These are phyloP conservation scores for Chlorocebus sabaeus DNA, from an alignment of 2,113 vertebrate genomes.

Conservation along the genomic window DNA sequence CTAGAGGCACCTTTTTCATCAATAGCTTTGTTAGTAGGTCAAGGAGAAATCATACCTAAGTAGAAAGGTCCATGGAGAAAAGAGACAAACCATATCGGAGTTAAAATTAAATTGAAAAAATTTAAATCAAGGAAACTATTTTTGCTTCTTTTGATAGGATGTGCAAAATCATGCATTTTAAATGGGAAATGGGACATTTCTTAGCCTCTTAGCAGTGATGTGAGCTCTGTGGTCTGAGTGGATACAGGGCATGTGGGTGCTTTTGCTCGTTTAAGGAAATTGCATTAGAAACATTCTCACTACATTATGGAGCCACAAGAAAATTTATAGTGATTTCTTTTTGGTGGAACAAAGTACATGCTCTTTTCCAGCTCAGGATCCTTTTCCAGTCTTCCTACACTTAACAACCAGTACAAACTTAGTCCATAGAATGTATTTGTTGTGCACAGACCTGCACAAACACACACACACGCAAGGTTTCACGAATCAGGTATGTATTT, in stretches of 20 bases:
- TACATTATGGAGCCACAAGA: conserved; percentile 45
- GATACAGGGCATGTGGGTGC: conserved; percentile 5
- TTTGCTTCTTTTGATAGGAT: conserved; percentile 41
- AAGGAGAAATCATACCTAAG: conserved; percentile 54
- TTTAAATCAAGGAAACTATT: conserved; percentile 63
- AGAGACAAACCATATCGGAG: conserved; percentile 20
- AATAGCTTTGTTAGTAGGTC: conserved; percentile 26
- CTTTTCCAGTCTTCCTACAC: background rate
- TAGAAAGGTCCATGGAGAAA: conserved; percentile 36
- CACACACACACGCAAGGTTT: background rate
- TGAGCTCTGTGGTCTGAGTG: conserved; percentile 32
- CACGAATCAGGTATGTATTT: background rate
- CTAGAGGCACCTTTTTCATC: background rate
- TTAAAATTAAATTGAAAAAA: conserved; percentile 71
- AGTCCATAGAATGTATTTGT: background rate
- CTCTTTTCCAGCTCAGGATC: conserved; percentile 46
- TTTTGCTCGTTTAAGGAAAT: conserved; percentile 68
- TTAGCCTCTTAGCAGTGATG: background rate
- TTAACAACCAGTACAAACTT: background rate
- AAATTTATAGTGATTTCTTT: conserved; percentile 62
- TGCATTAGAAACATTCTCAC: conserved; percentile 51
- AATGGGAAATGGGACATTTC: conserved; percentile 59
- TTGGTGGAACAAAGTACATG: conserved; percentile 41
- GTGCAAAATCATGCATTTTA: conserved; percentile 64
- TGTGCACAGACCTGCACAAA: background rate